These are phyloP conservation scores for Oscheius myriophilus DNA, from an alignment of 2,888 invertebrate genomes.

Conservation along the genomic window DNA sequence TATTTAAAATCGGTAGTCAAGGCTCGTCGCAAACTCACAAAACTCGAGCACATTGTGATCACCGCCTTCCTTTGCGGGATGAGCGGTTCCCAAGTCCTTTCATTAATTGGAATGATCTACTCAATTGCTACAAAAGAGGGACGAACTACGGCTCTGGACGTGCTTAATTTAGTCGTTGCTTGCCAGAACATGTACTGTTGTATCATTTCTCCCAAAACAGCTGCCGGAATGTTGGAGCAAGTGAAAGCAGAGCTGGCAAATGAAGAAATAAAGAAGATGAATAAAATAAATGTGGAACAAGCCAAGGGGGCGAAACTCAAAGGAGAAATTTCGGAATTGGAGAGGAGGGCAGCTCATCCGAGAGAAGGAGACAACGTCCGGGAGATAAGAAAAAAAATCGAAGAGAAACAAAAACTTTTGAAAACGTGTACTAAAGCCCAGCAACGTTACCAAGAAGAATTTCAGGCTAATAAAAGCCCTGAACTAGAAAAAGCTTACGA, in stretches of 20 bases:
- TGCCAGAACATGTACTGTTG: slow-evolving; percentile 4
- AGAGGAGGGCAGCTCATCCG: background rate
- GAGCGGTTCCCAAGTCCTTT: slow-evolving; percentile 4
- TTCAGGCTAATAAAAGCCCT: too few relatives aligned
- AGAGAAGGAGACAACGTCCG: background rate
- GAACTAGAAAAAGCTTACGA: background rate
- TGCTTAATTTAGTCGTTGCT: slow-evolving; percentile 12
- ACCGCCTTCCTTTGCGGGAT: slow-evolving; percentile 10
- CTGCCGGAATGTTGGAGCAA: slow-evolving; percentile 4
- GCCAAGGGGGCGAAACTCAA: background rate
- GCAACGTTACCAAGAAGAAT: too few relatives aligned
- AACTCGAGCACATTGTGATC: slow-evolving; percentile 12
- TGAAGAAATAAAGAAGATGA: background rate
- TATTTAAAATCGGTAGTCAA: slow-evolving; percentile 1
- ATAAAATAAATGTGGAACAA: background rate
- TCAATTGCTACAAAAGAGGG: background rate
- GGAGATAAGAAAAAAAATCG: background rate
- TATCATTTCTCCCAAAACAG: slow-evolving; percentile 6
- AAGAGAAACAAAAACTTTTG: background rate
- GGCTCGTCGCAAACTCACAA: slow-evolving; percentile 5
- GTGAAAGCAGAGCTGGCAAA: background rate
- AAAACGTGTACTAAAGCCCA: background rate
- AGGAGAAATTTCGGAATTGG: background rate
- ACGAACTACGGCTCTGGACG: slow-evolving; percentile 9
- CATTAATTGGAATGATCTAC: slow-evolving; percentile 14